Evolutionary conservation across 2,113 vertebrate genomes (phyloP).

Genomic region (Tylochromis polylepis): DNA sequence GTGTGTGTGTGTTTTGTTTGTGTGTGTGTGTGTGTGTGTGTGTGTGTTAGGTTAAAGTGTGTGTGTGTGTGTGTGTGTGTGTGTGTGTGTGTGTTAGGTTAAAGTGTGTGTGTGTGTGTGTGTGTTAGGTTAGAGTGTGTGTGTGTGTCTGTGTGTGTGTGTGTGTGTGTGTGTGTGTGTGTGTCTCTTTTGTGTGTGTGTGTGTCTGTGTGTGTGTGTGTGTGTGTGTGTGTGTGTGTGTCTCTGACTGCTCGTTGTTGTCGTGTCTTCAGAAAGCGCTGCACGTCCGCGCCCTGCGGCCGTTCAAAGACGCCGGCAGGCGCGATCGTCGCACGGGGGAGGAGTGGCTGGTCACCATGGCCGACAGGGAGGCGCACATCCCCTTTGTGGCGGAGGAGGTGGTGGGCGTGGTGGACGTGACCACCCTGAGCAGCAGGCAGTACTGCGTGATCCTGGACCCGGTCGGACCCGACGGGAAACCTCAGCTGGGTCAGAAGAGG

Average conservation of each 20-base stretch:
- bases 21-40: too few species aligned
- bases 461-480: slow-evolving; percentile 77
- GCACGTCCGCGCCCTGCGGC: slow-evolving; percentile 80
- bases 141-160: too few species aligned
- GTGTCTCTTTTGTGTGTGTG: too few species aligned
- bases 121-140: too few species aligned
- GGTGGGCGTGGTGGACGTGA: slow-evolving; percentile 80
- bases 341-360: slow-evolving; percentile 86
- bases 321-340: slow-evolving; percentile 78
- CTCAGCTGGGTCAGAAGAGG: slow-evolving; percentile 84
- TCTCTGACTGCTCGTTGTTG: background rate
- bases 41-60: too few species aligned
- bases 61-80: too few species aligned
- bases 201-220: too few species aligned
- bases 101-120: too few species aligned
- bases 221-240: too few species aligned
- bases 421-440: slow-evolving; percentile 79
- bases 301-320: slow-evolving; percentile 75
- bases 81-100: too few species aligned
- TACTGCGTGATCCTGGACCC: slow-evolving; percentile 88
- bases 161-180: too few species aligned
- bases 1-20: too few species aligned
- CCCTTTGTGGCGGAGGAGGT: slow-evolving; percentile 85
- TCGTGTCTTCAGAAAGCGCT: slow-evolving; percentile 76
- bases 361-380: slow-evolving; percentile 82